Percentiles rank a stretch among this genome's conserved stretches.
These are phyloP conservation scores for Antheraea yamamai DNA, from an alignment of 2,888 invertebrate genomes.

Conservation along the genomic window DNA sequence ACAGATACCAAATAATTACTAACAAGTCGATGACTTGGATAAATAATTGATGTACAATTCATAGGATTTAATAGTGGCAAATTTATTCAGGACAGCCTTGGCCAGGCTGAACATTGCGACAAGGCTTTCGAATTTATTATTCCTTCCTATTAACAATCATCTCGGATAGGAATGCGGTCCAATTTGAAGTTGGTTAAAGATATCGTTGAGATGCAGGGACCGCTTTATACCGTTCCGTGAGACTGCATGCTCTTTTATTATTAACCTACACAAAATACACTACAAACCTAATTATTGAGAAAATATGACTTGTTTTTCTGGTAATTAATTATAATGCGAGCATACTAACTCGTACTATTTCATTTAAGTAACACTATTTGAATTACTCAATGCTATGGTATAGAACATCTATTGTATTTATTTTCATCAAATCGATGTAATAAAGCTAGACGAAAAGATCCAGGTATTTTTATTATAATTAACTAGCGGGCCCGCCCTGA, in stretches of 20 bases:
- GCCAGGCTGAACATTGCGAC: not conserved
- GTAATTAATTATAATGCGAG: not conserved
- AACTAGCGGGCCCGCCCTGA: no score
- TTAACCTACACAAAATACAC: not conserved
- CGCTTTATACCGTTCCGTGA: not conserved
- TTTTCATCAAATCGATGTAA: not conserved
- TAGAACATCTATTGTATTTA: not conserved
- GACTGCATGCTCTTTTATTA: not conserved
- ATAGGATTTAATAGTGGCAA: not conserved
- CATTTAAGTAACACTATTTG: not conserved
- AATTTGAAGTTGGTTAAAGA: not conserved
- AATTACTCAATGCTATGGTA: not conserved
- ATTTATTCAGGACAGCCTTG: not conserved
- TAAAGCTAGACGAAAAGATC: no score
- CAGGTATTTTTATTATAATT: no score
- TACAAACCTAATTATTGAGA: not conserved
- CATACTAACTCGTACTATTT: not conserved
- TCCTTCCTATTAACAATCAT: not conserved
- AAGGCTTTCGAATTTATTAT: slow-evolving; percentile 4
- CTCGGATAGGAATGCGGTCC: not conserved
- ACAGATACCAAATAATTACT: not conserved
- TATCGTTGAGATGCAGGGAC: not conserved
- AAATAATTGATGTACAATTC: slow-evolving; percentile 3
- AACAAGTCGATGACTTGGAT: not conserved
- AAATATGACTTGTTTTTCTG: not conserved